Evolutionary conservation across 1,140 invertebrate genomes (phyloP), one percentile per base, ranked within the genome.

Genomic region (Meloidogyne exigua): DNA sequence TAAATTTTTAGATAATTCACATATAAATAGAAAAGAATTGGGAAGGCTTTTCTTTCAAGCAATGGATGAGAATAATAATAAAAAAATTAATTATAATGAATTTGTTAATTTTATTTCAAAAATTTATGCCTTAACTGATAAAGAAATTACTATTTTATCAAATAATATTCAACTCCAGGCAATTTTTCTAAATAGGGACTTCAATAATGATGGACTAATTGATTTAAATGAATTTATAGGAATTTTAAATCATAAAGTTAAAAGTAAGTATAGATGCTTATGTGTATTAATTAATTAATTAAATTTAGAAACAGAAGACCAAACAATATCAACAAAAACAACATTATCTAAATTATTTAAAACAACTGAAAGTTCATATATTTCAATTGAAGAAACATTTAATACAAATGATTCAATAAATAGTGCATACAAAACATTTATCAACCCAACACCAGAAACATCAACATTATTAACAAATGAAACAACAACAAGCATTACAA

Each of bases 221-320:
- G n/a, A 57, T 57, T 57, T 57, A n/a, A n/a, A 57, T 57, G 49
- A 57, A 57, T 57, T 57, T 57, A 18, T 57, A n/a, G 49, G 49
- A 57, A 57, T 57, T n/a, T n/a, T n/a, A 57, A n/a, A 57, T 57
- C 21, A 57, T 57, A 57, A 57, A 57, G 21, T 57, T 57, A 57
- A 57, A 57, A n/a, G 49, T 57, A n/a, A n/a, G n/a, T n/a, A n/a
- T n/a, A n/a, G n/a, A n/a, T n/a, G n/a, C n/a, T n/a, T n/a, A n/a
- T n/a, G n/a, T n/a, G n/a, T n/a, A n/a, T n/a, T n/a, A n/a, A n/a
- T n/a, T n/a, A n/a, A n/a, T n/a, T n/a, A n/a, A n/a, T n/a, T n/a
- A n/a, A n/a, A n/a, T n/a, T n/a, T n/a, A n/a, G n/a, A n/a, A n/a
- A 18, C 5, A 18, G 28, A 18, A 49, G 44, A 49, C 15, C 1